phyloP scores from a whole-genome alignment of 2,113 vertebrate genomes.

The Nycticryphes semicollaris region DNA sequence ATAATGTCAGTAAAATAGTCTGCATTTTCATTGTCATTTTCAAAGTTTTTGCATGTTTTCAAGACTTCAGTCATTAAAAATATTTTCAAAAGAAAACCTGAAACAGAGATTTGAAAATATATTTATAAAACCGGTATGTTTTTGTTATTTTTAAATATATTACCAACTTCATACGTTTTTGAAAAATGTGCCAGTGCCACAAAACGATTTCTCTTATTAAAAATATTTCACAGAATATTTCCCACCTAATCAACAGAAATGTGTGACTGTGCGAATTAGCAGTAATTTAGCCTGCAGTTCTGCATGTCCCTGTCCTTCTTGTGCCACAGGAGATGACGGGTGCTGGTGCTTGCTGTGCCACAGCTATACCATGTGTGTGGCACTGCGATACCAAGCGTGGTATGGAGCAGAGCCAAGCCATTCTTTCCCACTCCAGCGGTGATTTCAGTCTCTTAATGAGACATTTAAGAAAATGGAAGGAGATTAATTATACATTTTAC shows the following conservation, averaged over 20 bases:
- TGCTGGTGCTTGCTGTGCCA: not conserved
- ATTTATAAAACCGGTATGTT: not conserved
- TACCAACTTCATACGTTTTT: not conserved
- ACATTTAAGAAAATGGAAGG: not conserved
- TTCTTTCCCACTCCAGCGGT: accelerated
- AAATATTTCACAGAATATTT: not conserved
- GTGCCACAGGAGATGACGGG: not conserved
- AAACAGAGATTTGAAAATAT: not conserved
- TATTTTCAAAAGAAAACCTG: not conserved
- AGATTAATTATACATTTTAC: not conserved
- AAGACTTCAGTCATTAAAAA: not conserved
- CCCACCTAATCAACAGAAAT: not conserved
- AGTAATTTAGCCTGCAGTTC: not conserved
- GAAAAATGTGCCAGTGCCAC: not conserved
- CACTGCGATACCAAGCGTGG: not conserved
- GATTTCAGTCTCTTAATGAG: not conserved
- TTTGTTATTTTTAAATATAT: not conserved
- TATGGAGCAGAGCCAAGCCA: not conserved
- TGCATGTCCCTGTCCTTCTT: not conserved
- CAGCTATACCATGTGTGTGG: not conserved
- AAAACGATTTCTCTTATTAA: not conserved
- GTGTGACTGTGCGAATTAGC: not conserved
- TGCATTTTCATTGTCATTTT: not conserved
- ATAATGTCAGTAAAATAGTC: not conserved
- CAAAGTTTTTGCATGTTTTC: not conserved